Conservation (phyloP, 30 jellyfish, hydroid and myxozoan species). For the Turritopsis rubra region DNA sequence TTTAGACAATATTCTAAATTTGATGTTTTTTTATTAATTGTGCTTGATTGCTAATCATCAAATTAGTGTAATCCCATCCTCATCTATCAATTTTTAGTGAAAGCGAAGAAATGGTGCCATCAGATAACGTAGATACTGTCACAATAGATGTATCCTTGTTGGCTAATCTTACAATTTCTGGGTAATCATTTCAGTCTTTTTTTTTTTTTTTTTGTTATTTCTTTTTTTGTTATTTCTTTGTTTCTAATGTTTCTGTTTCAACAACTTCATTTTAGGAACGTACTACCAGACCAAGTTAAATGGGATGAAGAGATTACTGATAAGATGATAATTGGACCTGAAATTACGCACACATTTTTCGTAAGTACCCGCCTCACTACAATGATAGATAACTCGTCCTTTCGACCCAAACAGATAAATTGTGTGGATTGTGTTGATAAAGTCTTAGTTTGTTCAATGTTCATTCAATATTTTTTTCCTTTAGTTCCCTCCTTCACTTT, state of each 20-base stretch:
- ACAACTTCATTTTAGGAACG: slow-evolving; percentile 42
- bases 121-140: slow-evolving; percentile 12
- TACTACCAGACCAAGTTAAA: slow-evolving; percentile 55
- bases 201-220: neutral
- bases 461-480: too few relatives aligned
- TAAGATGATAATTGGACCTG: slow-evolving; percentile 41
- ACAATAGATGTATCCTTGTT: neutral
- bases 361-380: slow-evolving; percentile 25
- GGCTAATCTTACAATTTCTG: slow-evolving; percentile 35
- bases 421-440: too few relatives aligned
- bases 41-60: too few relatives aligned
- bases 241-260: neutral
- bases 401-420: too few relatives aligned
- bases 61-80: too few relatives aligned
- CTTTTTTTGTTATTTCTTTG: neutral
- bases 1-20: too few relatives aligned
- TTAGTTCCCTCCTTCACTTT: too few relatives aligned
- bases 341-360: slow-evolving; percentile 43
- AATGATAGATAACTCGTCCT: too few relatives aligned
- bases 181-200: neutral
- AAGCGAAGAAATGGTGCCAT: slow-evolving; percentile 26
- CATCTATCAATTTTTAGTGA: too few relatives aligned
- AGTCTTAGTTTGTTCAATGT: too few relatives aligned
- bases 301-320: slow-evolving; percentile 23
- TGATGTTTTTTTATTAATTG: neutral